These are phyloP conservation scores for Zaprionus obscuricornis DNA, from an alignment of 2,888 invertebrate genomes.

Conservation along the genomic window DNA sequence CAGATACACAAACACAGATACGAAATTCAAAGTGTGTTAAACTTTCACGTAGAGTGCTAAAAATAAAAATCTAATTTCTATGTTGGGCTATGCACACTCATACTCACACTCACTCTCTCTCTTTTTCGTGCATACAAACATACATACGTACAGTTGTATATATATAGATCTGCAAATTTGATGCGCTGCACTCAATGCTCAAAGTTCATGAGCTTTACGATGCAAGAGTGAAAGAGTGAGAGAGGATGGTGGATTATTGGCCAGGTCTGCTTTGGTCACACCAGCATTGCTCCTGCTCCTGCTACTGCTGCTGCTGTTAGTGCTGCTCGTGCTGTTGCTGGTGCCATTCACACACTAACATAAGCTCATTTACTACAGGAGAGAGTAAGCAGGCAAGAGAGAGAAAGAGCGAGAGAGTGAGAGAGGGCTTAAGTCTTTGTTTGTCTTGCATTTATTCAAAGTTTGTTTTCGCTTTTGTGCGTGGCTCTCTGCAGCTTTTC, in stretches of 20 bases:
- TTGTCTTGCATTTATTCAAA: constrained; percentile 46
- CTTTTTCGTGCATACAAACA: no score
- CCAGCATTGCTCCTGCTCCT: constrained; percentile 2
- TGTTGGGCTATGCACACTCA: constrained; percentile 44
- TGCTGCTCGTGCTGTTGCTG: constrained; percentile 15
- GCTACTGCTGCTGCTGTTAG: not conserved
- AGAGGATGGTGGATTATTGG: constrained; percentile 10
- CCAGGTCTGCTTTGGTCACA: constrained; percentile 31
- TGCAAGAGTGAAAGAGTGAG: not conserved
- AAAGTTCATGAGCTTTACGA: constrained; percentile 6
- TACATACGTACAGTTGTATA: not conserved
- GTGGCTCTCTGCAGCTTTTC: constrained; percentile 30
- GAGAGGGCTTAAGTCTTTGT: constrained; percentile 36
- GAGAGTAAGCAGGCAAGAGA: not conserved
- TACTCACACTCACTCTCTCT: constrained; percentile 8
- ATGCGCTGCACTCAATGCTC: constrained; percentile 20
- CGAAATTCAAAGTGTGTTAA: constrained; percentile 35
- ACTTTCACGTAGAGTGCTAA: constrained; percentile 61
- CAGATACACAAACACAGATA: constrained; percentile 17
- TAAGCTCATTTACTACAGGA: constrained; percentile 2
- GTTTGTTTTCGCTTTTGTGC: constrained; percentile 47
- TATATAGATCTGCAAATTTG: not conserved
- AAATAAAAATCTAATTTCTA: constrained; percentile 66
- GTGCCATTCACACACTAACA: constrained; percentile 44
- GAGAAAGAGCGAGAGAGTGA: not conserved